These are phyloP conservation scores for Drymodes brunneopygia DNA, from an alignment of 2,113 vertebrate species.

Conservation along the genomic window DNA sequence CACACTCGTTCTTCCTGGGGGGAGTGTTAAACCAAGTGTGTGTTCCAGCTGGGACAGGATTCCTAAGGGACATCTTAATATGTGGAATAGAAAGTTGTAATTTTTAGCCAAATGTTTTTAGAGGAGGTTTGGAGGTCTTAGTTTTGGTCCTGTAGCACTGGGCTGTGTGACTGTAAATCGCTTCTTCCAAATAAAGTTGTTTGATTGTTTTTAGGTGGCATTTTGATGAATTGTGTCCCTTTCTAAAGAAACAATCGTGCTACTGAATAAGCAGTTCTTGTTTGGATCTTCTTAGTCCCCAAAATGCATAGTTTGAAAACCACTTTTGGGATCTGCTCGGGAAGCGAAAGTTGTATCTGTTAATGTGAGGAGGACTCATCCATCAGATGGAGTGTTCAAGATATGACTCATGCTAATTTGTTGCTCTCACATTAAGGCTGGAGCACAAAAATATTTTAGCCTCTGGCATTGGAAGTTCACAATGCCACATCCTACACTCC, in stretches of 20 bases:
- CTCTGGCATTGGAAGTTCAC: conserved; percentile 75
- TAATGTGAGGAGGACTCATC: conserved; percentile 72
- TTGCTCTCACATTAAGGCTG: conserved; percentile 66
- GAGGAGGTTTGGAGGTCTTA: not conserved
- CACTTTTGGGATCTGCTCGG: conserved; percentile 36
- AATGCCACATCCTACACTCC: conserved; percentile 55
- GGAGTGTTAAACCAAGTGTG: not conserved
- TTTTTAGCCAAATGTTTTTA: not conserved
- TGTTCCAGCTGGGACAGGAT: conserved; percentile 19
- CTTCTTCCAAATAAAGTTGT: conserved; percentile 41
- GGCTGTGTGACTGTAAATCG: not conserved
- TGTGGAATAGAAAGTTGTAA: not conserved
- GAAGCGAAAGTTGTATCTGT: conserved; percentile 70
- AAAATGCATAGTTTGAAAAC: conserved; percentile 40
- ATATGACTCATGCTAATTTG: conserved; percentile 83
- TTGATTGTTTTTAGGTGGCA: conserved; percentile 25
- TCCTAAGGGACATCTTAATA: not conserved
- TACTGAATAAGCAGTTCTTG: conserved; percentile 1
- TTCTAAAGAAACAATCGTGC: not conserved
- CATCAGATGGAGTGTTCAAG: conserved; percentile 68
- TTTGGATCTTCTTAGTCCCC: conserved; percentile 29
- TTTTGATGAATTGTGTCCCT: conserved; percentile 26
- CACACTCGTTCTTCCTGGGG: not conserved
- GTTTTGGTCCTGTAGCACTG: not conserved
- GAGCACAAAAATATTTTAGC: conserved; percentile 73